Evolutionary conservation across 2,888 invertebrate genomes (phyloP).

Genomic region (Steinernema carpocapsae): DNA sequence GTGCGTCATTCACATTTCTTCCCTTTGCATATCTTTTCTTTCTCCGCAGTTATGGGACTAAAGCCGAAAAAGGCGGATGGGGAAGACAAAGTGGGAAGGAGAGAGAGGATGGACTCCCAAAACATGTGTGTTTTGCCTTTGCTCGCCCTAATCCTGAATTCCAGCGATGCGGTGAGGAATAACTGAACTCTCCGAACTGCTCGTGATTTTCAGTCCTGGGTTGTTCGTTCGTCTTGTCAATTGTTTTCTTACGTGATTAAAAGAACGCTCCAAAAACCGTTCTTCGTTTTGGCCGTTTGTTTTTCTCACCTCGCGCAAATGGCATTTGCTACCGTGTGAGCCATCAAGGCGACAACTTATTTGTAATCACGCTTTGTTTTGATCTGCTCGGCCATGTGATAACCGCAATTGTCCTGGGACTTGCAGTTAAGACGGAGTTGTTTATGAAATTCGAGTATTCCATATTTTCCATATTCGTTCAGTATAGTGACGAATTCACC

Average conservation of each 20-base stretch:
- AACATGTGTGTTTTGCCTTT: neutral
- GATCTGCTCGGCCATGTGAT: neutral
- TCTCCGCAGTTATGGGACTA: neutral
- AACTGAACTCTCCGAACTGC: neutral
- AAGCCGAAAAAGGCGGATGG: neutral
- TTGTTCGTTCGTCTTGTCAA: too few relatives aligned
- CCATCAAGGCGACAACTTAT: neutral
- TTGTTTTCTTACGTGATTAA: too few relatives aligned
- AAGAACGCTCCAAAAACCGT: too few relatives aligned
- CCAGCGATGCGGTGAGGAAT: neutral
- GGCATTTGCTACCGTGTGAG: too few relatives aligned
- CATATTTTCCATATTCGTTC: neutral
- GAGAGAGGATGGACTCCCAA: neutral
- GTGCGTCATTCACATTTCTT: neutral
- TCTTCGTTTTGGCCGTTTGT: too few relatives aligned
- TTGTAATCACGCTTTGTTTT: slow-evolving; percentile 1
- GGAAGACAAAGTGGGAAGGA: neutral
- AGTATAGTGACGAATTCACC: neutral
- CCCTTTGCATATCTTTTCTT: neutral
- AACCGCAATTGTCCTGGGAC: slow-evolving; percentile 15
- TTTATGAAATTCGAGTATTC: neutral
- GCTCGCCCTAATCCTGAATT: neutral
- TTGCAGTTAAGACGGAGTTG: neutral
- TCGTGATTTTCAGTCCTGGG: too few relatives aligned
- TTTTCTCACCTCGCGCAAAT: too few relatives aligned